Evolutionary conservation across 2,888 invertebrate species (phyloP).

Genomic region (Chloroclystis v-ata): DNA sequence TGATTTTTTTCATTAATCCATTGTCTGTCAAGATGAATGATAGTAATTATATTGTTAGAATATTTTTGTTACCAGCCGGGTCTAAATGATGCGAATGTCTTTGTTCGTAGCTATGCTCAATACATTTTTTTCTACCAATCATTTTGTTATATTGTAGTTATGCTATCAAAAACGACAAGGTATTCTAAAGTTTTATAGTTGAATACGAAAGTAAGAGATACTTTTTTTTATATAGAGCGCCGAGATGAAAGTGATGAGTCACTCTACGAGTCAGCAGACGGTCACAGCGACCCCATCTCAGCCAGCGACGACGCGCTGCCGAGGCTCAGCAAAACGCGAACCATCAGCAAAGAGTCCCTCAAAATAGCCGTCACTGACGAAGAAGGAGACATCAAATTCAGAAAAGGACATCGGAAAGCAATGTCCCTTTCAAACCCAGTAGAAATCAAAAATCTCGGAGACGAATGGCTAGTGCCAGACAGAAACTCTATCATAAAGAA

Average conservation of each 20-base stretch:
- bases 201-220: constrained; percentile 15
- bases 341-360: constrained; percentile 70
- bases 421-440: constrained; percentile 72
- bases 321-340: constrained; percentile 59
- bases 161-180: constrained; percentile 22
- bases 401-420: constrained; percentile 69
- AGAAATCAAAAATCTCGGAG: constrained; percentile 68
- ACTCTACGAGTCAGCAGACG: constrained; percentile 70
- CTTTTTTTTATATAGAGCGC: constrained; percentile 54
- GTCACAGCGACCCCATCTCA: constrained; percentile 68
- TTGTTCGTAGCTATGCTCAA: no score
- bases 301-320: constrained; percentile 67
- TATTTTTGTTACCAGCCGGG: neutral
- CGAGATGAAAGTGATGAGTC: constrained; percentile 74
- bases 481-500: constrained; percentile 66
- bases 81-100: no score
- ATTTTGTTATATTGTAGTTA: no score
- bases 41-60: constrained; percentile 5
- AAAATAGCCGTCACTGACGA: constrained; percentile 71
- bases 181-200: neutral
- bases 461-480: constrained; percentile 68
- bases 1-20: constrained; percentile 19
- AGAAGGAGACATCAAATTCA: constrained; percentile 57
- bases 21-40: constrained; percentile 18
- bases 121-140: no score